Evolutionary conservation across 2,113 vertebrate species (phyloP), one percentile per base, ranked within the genome.

Genomic region (Pardalotus punctatus): DNA sequence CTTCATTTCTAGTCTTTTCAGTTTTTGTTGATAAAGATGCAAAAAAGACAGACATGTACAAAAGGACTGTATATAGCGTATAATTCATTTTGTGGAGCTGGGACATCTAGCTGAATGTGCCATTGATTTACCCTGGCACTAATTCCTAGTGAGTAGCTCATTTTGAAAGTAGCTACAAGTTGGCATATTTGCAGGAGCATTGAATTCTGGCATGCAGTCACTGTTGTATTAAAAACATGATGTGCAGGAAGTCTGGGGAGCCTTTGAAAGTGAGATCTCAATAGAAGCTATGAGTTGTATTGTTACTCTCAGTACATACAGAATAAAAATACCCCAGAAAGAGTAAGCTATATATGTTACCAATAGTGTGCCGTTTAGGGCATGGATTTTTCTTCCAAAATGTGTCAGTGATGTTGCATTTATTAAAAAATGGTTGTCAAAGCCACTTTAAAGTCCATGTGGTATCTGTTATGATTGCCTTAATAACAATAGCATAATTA

Each of bases 51-150:
- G 94, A 81, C 72, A 0, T 6, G 82, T 80, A 95, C 91, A 94
- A 94, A 96, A 96, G 89, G 93, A 94, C 95, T 85, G 93, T 95
- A 93, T 96, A 86, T 88, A 94, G 95, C 21, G 38, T 94, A 88
- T 94, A 93, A 97, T 95, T 95, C 80, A 38, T 94, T 94, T 93
- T 10, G 84, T 78, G 31, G 92, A 96, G 90, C 90, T 88, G 84
- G 88, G 92, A 92, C 93, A 95, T 95, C 86, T 77, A 88, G 76
- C 91, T 97, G 94, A 96, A 96, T 96, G 94, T 96, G 96, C 94
- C 93, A 96, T 95, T 96, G 96, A 97, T 97, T 96, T 95, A 93
- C 62, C 88, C 93, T 97, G 96, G 96, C 96, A 96, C 80, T 86
- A 96, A 93, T 96, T 95, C 92, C 82, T 78, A 82, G 90, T 70